phyloP scores from a whole-genome alignment of 2,888 invertebrate genomes.

The Eilema sororculum region DNA sequence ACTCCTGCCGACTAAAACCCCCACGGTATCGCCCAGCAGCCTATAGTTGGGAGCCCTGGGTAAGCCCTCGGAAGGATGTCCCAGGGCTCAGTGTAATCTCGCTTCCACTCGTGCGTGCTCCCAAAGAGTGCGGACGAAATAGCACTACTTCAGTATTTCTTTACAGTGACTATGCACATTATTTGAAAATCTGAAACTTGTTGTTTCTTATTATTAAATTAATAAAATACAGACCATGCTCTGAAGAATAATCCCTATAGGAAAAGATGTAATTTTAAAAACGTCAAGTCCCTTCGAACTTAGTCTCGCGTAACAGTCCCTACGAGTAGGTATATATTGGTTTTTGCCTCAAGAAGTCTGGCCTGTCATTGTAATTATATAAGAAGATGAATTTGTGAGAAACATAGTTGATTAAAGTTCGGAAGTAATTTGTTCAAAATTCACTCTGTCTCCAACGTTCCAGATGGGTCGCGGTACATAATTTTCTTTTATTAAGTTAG shows the following conservation, averaged over 20 bases:
- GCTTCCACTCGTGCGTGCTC: no score
- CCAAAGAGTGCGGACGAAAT: no score
- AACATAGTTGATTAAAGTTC: conserved; percentile 80
- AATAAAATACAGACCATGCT: background rate
- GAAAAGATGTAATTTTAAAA: background rate
- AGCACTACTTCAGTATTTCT: no score
- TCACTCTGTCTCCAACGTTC: conserved; percentile 78
- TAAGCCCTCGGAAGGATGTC: no score
- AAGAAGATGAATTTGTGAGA: conserved; percentile 56
- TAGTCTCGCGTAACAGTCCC: background rate
- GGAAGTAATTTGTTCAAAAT: conserved; percentile 83
- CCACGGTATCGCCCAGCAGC: no score
- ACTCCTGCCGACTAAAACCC: no score
- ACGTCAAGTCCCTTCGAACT: background rate
- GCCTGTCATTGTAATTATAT: conserved; percentile 20
- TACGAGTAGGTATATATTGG: background rate
- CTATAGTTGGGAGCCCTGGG: no score
- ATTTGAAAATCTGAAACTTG: no score
- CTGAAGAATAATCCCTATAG: background rate
- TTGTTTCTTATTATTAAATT: background rate
- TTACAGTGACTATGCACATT: no score
- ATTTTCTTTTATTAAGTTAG: conserved; percentile 82
- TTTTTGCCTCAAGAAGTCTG: conserved; percentile 1
- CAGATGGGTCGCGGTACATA: conserved; percentile 81
- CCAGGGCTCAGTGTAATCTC: no score